phyloP scores from a whole-genome alignment of 2,113 vertebrate genomes.

The Ceratotherium simum region DNA sequence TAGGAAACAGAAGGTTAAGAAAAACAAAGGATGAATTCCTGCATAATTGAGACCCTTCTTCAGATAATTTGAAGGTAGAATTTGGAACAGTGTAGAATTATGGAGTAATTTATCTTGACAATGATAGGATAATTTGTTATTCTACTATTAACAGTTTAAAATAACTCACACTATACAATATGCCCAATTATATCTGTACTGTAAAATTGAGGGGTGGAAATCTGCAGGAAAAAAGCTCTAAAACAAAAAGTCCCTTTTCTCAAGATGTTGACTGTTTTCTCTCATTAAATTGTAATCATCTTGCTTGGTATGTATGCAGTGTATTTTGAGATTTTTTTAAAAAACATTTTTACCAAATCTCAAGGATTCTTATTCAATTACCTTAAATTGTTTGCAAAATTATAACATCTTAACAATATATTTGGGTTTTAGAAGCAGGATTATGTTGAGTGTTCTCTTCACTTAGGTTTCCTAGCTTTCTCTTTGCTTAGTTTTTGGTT shows the following conservation, averaged over 20 bases:
- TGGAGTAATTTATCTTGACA: slow-evolving; percentile 61
- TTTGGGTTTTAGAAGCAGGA: not conserved
- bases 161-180: not conserved
- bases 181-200: slow-evolving; percentile 59
- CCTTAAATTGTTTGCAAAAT: slow-evolving; percentile 35
- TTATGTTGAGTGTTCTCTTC: not conserved
- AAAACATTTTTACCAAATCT: slow-evolving; percentile 2
- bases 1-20: slow-evolving; percentile 7
- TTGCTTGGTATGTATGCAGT: not conserved
- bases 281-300: slow-evolving; percentile 25
- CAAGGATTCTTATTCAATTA: slow-evolving; percentile 52
- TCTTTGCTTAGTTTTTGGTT: not conserved
- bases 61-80: slow-evolving; percentile 59
- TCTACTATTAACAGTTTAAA: slow-evolving; percentile 62
- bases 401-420: not conserved
- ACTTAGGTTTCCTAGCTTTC: not conserved
- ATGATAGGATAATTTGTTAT: slow-evolving; percentile 68
- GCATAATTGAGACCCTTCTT: slow-evolving; percentile 13
- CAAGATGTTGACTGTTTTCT: slow-evolving; percentile 40
- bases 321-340: slow-evolving; percentile 53
- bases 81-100: slow-evolving; percentile 60
- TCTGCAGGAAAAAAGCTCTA: not conserved
- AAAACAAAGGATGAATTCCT: not conserved
- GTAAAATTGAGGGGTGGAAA: slow-evolving; percentile 37
- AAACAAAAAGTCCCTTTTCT: not conserved